Conservation (phyloP, 2,888 invertebrate genomes). For the Hydraecia micacea region DNA sequence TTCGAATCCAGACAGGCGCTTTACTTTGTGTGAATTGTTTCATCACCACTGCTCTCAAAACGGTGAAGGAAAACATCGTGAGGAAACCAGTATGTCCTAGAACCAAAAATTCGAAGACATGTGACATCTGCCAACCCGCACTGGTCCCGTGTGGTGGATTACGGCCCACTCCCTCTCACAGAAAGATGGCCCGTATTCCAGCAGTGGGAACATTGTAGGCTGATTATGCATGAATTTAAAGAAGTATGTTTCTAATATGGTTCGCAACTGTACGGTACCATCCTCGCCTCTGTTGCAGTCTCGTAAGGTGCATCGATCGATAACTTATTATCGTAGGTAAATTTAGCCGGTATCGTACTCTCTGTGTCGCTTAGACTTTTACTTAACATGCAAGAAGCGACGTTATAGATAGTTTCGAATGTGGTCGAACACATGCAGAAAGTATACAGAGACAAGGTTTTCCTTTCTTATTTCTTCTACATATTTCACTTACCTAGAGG, state of each 20-base stretch:
- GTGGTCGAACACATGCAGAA: conserved; percentile 8
- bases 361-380: conserved; percentile 36
- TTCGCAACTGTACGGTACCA: conserved; percentile 12
- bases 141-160: no score
- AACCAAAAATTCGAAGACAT: no score
- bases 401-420: conserved; percentile 28
- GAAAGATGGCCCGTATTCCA: no score
- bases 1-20: no score
- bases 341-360: conserved; percentile 46
- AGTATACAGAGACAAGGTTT: background rate
- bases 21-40: no score
- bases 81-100: no score
- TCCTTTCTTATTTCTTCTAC: background rate
- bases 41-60: no score
- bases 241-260: background rate
- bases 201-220: no score
- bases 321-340: conserved; percentile 57
- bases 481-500: background rate
- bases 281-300: conserved; percentile 21
- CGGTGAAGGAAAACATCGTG: no score
- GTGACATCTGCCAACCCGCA: no score
- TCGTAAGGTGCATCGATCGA: conserved; percentile 55
- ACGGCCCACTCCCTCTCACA: no score
- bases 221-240: background rate
- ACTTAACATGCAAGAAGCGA: conserved; percentile 51